phyloP scores from a whole-genome alignment of 2,888 invertebrate species.

The Drosophila yooni region DNA sequence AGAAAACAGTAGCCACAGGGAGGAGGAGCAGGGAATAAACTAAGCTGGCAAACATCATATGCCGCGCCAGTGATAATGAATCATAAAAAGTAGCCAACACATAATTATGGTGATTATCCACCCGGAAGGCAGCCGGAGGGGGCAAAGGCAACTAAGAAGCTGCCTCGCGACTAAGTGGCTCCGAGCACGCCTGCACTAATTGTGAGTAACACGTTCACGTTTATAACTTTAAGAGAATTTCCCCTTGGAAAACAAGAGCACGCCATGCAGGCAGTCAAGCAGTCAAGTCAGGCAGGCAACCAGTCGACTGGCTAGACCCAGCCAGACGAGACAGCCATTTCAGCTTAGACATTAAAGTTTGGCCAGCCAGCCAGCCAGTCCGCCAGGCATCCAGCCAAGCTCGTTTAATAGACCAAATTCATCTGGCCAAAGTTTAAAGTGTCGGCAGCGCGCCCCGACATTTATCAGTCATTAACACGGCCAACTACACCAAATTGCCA shows the following conservation, averaged over 20 bases:
- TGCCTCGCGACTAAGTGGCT: slow-evolving; percentile 66
- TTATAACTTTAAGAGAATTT: slow-evolving; percentile 77
- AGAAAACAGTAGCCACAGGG: not conserved
- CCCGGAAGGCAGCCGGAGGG: not conserved
- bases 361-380: slow-evolving; percentile 31
- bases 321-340: slow-evolving; percentile 41
- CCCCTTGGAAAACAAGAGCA: slow-evolving; percentile 38
- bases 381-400: slow-evolving; percentile 20
- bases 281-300: slow-evolving; percentile 52
- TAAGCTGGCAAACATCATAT: slow-evolving; percentile 1
- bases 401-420: slow-evolving; percentile 75
- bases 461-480: slow-evolving; percentile 79
- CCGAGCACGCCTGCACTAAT: slow-evolving; percentile 62
- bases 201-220: slow-evolving; percentile 80
- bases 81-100: slow-evolving; percentile 62
- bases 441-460: slow-evolving; percentile 56
- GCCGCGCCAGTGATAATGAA: slow-evolving; percentile 49
- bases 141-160: slow-evolving; percentile 18
- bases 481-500: slow-evolving; percentile 44
- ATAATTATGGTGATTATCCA: slow-evolving; percentile 72
- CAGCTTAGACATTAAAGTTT: slow-evolving; percentile 79
- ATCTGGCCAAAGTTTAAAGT: slow-evolving; percentile 74
- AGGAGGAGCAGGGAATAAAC: not conserved
- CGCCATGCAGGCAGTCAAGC: slow-evolving; percentile 29
- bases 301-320: slow-evolving; percentile 65